phyloP scores from a whole-genome alignment of 2,797 vertebrate species.

The Rhinella marina region DNA sequence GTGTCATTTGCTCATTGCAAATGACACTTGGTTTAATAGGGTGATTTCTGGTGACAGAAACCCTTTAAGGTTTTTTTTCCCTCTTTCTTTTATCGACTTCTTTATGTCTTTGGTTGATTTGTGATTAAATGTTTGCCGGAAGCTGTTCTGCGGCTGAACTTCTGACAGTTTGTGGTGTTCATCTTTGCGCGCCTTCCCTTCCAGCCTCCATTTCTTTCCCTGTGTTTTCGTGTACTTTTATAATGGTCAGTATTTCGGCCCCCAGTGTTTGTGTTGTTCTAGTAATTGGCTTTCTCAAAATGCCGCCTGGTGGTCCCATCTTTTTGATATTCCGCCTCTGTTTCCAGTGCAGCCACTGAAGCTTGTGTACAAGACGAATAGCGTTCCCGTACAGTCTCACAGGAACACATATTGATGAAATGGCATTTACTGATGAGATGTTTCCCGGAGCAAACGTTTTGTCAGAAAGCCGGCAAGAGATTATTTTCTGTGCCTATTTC shows the following conservation, averaged over 20 bases:
- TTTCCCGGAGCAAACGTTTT: conserved; percentile 41
- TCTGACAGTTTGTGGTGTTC: background rate
- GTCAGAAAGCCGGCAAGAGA: conserved; percentile 26
- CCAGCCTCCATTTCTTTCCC: background rate
- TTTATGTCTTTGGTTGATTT: background rate
- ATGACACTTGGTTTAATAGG: too few relatives aligned
- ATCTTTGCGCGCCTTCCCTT: too few relatives aligned
- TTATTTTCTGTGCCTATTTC: conserved; percentile 36
- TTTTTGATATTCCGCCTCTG: conserved; percentile 6
- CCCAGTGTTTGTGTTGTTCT: background rate
- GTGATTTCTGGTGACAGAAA: too few relatives aligned
- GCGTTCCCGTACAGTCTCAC: conserved; percentile 23
- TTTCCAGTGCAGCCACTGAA: background rate
- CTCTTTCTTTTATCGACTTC: background rate
- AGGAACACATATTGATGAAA: conserved; percentile 47
- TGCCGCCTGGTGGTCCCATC: background rate
- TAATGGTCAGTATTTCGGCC: background rate
- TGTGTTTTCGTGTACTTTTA: background rate
- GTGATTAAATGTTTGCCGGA: background rate
- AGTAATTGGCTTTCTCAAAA: background rate
- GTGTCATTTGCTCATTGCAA: too few relatives aligned
- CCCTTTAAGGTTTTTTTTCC: background rate
- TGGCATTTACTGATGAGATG: conserved; percentile 39
- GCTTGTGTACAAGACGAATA: conserved; percentile 45
- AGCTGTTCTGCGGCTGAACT: background rate